Conservation (phyloP, 2,888 invertebrate species). For the Caenorhabditis doughertyi region DNA sequence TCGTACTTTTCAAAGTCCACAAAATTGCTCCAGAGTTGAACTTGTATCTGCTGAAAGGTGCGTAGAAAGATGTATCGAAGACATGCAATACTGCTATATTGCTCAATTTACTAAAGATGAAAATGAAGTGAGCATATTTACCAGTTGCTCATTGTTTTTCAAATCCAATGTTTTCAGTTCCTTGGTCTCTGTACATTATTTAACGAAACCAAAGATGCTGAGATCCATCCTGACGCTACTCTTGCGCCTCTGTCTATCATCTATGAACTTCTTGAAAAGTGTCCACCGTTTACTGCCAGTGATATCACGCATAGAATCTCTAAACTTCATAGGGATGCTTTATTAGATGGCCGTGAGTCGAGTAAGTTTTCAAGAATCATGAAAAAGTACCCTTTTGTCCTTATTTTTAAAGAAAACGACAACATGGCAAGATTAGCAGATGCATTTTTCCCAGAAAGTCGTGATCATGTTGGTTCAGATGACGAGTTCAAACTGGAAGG, state of each 20-base stretch:
- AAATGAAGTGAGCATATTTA: constrained; percentile 49
- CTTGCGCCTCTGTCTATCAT: constrained; percentile 66
- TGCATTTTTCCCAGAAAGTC: constrained; percentile 66
- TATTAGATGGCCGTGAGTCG: constrained; percentile 61
- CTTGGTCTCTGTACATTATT: constrained; percentile 66
- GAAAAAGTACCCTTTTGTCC: too few species aligned
- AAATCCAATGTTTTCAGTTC: constrained; percentile 34
- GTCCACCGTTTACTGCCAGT: constrained; percentile 65
- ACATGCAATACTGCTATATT: constrained; percentile 70
- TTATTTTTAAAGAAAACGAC: constrained; percentile 30
- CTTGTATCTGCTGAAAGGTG: constrained; percentile 71
- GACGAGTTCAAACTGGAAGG: constrained; percentile 56
- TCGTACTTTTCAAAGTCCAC: background rate
- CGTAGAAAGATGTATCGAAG: constrained; percentile 75
- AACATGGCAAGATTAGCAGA: constrained; percentile 58
- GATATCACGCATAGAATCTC: constrained; percentile 69
- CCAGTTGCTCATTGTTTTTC: background rate
- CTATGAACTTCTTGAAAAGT: constrained; percentile 67
- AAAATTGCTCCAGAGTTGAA: constrained; percentile 63
- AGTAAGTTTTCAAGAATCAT: background rate
- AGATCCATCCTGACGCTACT: constrained; percentile 69
- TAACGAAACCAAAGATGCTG: constrained; percentile 48
- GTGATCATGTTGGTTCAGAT: constrained; percentile 59
- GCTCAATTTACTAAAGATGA: constrained; percentile 68
- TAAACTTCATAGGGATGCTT: constrained; percentile 61